A percentile compares a stretch with the other conserved stretches of the same genome.
Evolutionary conservation across 2,113 vertebrate species (phyloP).

Genomic region (Halcyon malimbica): DNA sequence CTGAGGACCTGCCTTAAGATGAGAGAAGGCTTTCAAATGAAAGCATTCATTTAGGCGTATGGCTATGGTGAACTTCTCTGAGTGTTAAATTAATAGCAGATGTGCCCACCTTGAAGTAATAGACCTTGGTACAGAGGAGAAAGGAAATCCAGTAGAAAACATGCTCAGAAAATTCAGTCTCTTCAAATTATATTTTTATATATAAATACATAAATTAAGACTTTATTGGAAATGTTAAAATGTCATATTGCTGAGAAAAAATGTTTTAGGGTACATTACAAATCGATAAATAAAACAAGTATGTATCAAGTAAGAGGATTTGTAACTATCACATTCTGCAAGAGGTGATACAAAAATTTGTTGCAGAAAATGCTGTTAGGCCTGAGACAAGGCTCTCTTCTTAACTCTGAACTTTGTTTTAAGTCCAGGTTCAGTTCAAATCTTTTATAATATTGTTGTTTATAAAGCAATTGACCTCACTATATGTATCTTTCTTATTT

Average conservation of each 20-base stretch:
- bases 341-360: not conserved
- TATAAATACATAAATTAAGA: not conserved
- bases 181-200: not conserved
- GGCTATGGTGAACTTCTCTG: not conserved
- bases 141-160: not conserved
- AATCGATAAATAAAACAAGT: not conserved
- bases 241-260: too few species aligned
- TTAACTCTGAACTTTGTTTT: not conserved
- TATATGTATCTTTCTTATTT: not conserved
- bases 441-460: too few species aligned
- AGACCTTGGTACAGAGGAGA: not conserved
- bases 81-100: not conserved
- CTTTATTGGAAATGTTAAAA: not conserved
- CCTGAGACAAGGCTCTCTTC: not conserved
- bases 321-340: not conserved
- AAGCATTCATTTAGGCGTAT: not conserved
- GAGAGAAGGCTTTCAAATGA: not conserved
- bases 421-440: not conserved
- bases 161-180: not conserved
- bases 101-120: not conserved
- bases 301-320: not conserved
- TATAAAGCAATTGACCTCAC: not conserved
- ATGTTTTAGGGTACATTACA: not conserved
- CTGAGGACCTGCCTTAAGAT: not conserved
- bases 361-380: not conserved